phyloP scores from a whole-genome alignment of 2,888 invertebrate species.

The Eupithecia tripunctaria region DNA sequence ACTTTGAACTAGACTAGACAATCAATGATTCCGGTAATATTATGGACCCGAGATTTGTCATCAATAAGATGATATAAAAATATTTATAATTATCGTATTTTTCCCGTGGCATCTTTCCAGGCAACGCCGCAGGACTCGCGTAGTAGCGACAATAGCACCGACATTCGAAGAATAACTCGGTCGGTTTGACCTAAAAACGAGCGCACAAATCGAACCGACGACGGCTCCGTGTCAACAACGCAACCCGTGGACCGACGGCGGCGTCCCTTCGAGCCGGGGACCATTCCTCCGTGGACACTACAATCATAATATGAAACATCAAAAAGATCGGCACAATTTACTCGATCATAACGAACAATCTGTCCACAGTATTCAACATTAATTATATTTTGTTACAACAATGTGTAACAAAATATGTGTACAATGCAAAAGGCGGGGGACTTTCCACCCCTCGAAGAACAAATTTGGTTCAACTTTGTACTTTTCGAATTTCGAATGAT shows the following conservation, averaged over 20 bases:
- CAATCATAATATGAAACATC: neutral
- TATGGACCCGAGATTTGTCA: neutral
- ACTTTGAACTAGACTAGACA: no score
- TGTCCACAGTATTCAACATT: neutral
- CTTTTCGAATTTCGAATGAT: no score
- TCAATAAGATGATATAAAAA: no score
- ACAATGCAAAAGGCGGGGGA: no score
- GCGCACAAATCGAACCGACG: conserved; percentile 26
- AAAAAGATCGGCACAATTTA: neutral
- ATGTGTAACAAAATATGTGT: no score
- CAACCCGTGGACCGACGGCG: conserved; percentile 14
- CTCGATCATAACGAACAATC: neutral
- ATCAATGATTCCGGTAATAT: neutral
- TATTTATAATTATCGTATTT: neutral
- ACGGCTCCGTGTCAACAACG: conserved; percentile 28
- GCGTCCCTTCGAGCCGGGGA: neutral
- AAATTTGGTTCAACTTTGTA: no score
- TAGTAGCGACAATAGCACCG: neutral
- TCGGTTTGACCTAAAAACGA: conserved; percentile 19
- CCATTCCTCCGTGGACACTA: neutral
- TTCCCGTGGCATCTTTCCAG: neutral
- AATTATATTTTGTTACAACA: no score
- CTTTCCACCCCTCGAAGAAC: no score
- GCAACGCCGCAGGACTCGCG: neutral
- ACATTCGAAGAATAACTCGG: neutral